phyloP scores from a whole-genome alignment of 1,140 invertebrate species.

The Bombus fervidus region DNA sequence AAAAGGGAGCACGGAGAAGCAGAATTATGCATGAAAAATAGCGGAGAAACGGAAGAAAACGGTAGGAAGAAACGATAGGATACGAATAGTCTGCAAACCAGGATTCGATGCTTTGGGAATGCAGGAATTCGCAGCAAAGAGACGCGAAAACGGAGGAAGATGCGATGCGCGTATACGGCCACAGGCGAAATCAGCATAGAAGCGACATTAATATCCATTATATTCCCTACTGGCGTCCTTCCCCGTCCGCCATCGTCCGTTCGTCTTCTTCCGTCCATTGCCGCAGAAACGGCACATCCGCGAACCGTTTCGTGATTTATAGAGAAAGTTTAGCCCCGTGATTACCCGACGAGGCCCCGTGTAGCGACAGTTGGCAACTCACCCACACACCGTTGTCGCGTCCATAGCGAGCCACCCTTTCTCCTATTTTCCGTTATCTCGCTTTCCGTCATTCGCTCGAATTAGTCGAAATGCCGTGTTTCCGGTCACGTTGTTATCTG shows the following conservation, averaged over 20 bases:
- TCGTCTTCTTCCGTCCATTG: slow-evolving; percentile 55
- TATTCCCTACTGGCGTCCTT: slow-evolving; percentile 51
- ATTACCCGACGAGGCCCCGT: slow-evolving; percentile 59
- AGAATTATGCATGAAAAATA: too few species aligned
- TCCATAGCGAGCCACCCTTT: neutral
- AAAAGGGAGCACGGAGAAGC: neutral
- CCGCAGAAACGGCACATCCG: slow-evolving; percentile 45
- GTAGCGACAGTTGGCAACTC: slow-evolving; percentile 65
- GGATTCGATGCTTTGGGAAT: slow-evolving; percentile 33
- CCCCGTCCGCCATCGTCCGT: slow-evolving; percentile 11
- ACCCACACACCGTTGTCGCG: neutral
- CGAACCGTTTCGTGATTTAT: slow-evolving; percentile 71
- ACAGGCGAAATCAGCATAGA: slow-evolving; percentile 64
- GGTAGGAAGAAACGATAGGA: neutral
- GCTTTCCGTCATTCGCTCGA: slow-evolving; percentile 64
- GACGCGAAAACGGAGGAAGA: slow-evolving; percentile 44
- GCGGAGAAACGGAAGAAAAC: neutral
- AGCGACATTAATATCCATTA: slow-evolving; percentile 74
- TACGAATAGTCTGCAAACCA: slow-evolving; percentile 24
- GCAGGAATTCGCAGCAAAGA: neutral
- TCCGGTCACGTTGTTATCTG: slow-evolving; percentile 34
- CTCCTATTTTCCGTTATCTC: slow-evolving; percentile 57
- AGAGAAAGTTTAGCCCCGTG: slow-evolving; percentile 69
- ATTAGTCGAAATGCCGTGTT: slow-evolving; percentile 57
- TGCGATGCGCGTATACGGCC: slow-evolving; percentile 6